These are phyloP conservation scores for Drosophila nr. perissopoda DNA, from an alignment of 2,888 invertebrate genomes.

Conservation along the genomic window DNA sequence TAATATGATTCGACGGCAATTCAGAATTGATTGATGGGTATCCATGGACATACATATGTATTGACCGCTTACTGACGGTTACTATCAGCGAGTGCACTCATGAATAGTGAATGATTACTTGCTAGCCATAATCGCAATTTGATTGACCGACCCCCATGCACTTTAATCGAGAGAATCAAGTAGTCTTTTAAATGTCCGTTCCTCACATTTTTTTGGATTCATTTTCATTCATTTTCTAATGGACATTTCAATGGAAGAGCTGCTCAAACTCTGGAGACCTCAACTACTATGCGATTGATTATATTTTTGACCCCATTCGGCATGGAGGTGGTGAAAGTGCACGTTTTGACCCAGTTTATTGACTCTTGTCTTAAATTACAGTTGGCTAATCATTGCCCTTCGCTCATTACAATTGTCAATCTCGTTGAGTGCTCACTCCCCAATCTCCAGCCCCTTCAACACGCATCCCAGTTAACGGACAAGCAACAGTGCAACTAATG, in stretches of 20 bases:
- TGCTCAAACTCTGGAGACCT: conserved; percentile 30
- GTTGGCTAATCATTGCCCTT: conserved; percentile 58
- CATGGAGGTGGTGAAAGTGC: background rate
- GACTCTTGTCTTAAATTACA: conserved; percentile 56
- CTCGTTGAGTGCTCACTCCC: conserved; percentile 49
- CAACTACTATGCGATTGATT: conserved; percentile 7
- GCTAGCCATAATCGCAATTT: conserved; percentile 52
- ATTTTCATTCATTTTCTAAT: conserved; percentile 33
- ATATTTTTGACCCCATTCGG: conserved; percentile 22
- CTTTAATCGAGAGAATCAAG: conserved; percentile 25
- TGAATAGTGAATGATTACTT: conserved; percentile 54
- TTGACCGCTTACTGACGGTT: conserved; percentile 12
- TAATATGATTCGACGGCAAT: conserved; percentile 54
- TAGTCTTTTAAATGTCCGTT: conserved; percentile 31
- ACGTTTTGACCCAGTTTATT: conserved; percentile 53
- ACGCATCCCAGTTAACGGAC: background rate
- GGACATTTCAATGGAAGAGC: conserved; percentile 50
- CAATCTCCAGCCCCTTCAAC: background rate
- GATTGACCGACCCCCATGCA: conserved; percentile 16
- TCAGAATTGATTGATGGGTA: conserved; percentile 61
- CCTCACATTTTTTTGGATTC: background rate
- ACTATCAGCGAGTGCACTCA: conserved; percentile 37
- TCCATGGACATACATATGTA: conserved; percentile 19
- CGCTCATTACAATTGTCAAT: conserved; percentile 64
- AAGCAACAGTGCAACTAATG: conserved; percentile 47